Conservation (phyloP, 1,140 invertebrate species). For the Gyrodactylus bullatarudis region DNA sequence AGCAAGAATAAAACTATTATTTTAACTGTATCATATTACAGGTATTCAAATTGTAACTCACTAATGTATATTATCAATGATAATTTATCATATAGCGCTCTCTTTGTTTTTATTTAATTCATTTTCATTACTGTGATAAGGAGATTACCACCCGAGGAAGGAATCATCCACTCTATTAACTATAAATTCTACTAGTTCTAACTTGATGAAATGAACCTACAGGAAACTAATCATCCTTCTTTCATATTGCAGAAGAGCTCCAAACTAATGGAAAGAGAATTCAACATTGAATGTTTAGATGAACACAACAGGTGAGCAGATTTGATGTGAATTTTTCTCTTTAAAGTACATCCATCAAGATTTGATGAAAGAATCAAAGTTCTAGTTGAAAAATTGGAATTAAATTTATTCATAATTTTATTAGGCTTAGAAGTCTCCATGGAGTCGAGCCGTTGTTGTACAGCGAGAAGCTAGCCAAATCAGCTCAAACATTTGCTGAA, state of each 20-base stretch:
- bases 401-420: background rate
- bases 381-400: too few species aligned
- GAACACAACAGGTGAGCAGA: background rate
- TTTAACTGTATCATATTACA: too few species aligned
- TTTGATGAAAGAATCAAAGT: too few species aligned
- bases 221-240: background rate
- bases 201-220: background rate
- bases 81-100: background rate
- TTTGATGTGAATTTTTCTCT: too few species aligned
- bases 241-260: background rate
- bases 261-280: background rate
- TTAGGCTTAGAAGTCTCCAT: background rate
- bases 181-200: too few species aligned
- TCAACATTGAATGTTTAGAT: background rate
- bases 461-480: constrained; percentile 26
- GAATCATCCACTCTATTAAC: too few species aligned
- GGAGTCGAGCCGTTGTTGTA: background rate
- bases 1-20: too few species aligned
- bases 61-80: background rate
- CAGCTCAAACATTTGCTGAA: constrained; percentile 44
- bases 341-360: too few species aligned
- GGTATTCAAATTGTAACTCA: too few species aligned
- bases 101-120: background rate
- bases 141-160: background rate
- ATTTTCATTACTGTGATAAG: background rate